phyloP scores from a whole-genome alignment of 2,113 vertebrate species.

The Misgurnus mizolepis region DNA sequence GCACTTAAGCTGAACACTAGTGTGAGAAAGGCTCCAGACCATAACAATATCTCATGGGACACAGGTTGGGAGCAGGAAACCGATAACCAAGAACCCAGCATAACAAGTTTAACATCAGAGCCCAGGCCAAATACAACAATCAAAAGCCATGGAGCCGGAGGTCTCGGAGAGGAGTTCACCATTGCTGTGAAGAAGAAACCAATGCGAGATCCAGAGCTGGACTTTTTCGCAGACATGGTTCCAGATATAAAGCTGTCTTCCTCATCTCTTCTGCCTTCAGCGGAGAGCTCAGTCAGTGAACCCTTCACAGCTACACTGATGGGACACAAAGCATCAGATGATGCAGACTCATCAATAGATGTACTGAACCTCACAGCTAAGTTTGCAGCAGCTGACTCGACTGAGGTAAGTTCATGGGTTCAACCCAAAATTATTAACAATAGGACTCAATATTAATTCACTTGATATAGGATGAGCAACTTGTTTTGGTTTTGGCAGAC shows the following conservation, averaged over 20 bases:
- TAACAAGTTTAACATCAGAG: slow-evolving; percentile 49
- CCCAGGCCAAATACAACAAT: slow-evolving; percentile 53
- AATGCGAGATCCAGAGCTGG: slow-evolving; percentile 84
- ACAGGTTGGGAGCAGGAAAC: slow-evolving; percentile 60
- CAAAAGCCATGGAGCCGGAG: slow-evolving; percentile 60
- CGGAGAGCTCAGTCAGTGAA: slow-evolving; percentile 62
- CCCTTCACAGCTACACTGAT: slow-evolving; percentile 32
- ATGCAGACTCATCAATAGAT: slow-evolving; percentile 58
- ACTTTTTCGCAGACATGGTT: slow-evolving; percentile 96
- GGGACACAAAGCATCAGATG: slow-evolving; percentile 42
- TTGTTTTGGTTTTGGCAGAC: slow-evolving; percentile 69
- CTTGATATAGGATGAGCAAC: not conserved
- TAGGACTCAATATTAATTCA: no score
- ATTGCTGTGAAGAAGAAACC: slow-evolving; percentile 89
- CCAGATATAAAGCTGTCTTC: slow-evolving; percentile 90
- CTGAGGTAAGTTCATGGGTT: slow-evolving; percentile 76
- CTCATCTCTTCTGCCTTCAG: slow-evolving; percentile 68
- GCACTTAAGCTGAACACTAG: slow-evolving; percentile 67
- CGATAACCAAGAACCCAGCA: slow-evolving; percentile 48
- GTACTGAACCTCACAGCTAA: slow-evolving; percentile 79
- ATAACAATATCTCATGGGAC: slow-evolving; percentile 60
- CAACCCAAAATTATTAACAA: no score
- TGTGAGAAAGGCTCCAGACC: slow-evolving; percentile 48
- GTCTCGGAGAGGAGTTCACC: slow-evolving; percentile 92
- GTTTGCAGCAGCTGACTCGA: slow-evolving; percentile 84